Conservation (phyloP, 2,113 vertebrate species). For the Nerophis lumbriciformis region DNA sequence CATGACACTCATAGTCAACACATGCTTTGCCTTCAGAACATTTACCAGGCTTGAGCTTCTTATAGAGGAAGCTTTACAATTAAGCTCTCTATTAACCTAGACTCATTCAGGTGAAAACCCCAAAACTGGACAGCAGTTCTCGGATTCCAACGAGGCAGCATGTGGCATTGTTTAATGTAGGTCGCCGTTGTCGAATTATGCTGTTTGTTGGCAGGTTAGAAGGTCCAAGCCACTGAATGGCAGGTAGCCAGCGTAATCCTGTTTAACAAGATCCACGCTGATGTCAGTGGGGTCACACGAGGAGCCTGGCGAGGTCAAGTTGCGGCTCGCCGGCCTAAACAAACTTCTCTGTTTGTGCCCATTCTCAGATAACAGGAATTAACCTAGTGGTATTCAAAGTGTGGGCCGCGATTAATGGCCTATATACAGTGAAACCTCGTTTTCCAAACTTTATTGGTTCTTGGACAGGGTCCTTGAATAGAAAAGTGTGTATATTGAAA, state of each 20-base stretch:
- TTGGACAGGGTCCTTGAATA: no score
- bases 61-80: conserved; percentile 41
- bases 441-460: no score
- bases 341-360: background rate
- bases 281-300: conserved; percentile 47
- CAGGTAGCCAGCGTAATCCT: conserved; percentile 67
- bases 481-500: no score
- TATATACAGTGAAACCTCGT: no score
- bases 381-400: background rate
- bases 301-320: conserved; percentile 40
- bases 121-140: background rate
- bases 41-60: conserved; percentile 40
- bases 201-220: conserved; percentile 59
- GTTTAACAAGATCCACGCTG: conserved; percentile 59
- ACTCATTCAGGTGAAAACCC: conserved; percentile 32
- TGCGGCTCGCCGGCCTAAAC: conserved; percentile 17
- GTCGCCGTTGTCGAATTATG: conserved; percentile 43
- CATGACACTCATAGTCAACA: background rate
- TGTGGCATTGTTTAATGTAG: conserved; percentile 59
- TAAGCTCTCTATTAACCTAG: conserved; percentile 37
- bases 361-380: background rate
- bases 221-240: conserved; percentile 58
- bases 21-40: conserved; percentile 21
- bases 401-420: no score
- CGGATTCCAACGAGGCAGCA: conserved; percentile 17